Base-by-base conservation (phyloP, 2,113 vertebrate genomes). In the Bucco capensis region DNA sequence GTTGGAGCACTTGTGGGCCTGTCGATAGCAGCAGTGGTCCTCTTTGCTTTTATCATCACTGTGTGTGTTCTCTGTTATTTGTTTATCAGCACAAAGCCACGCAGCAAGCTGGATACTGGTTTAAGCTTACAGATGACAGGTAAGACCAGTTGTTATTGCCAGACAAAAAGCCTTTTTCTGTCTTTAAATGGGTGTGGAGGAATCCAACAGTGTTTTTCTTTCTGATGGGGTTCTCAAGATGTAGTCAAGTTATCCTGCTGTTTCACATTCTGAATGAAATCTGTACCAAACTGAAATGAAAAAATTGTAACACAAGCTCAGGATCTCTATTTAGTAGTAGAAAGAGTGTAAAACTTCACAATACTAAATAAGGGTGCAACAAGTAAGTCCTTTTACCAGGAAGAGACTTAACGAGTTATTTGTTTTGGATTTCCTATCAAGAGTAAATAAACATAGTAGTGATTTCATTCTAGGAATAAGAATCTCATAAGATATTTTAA, bases 1-100 rank as follows among this genome's bases (percentile, higher is more conserved):
- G 93, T 99, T 8, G 98, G 99, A 24, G 98, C 98, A 14, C 98
- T 99, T 5, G 96, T 99, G 72, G 99, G 98, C 90, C 97, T 99
- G 79, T 99, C 98, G 8, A 97, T 98, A 77, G 99, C 99, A 38
- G 99, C 98, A 0, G 98, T 98, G 47, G 98, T 99, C 65, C 98
- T 99, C 40, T 97, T 99, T 89, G 98, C 98, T 80, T 99, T 99
- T 93, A 94, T 99, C 77, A 96, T 99, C 96, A 99, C 98, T 0
- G 98, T 98, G 15, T 99, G 98, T 92, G 98, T 98, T 83, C 98
- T 99, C 69, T 99, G 99, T 93, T 99, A 98, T 83, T 98, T 99
- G 96, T 99, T 99, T 93, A 98, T 99, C 88, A 98, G 97, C 93
- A 98, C 98, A 35, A 99, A 99, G 92, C 99, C 99, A 72, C 95